Evolutionary conservation across 2,113 vertebrate genomes (phyloP).

Genomic region (Brachyhypopomus occidentalis): DNA sequence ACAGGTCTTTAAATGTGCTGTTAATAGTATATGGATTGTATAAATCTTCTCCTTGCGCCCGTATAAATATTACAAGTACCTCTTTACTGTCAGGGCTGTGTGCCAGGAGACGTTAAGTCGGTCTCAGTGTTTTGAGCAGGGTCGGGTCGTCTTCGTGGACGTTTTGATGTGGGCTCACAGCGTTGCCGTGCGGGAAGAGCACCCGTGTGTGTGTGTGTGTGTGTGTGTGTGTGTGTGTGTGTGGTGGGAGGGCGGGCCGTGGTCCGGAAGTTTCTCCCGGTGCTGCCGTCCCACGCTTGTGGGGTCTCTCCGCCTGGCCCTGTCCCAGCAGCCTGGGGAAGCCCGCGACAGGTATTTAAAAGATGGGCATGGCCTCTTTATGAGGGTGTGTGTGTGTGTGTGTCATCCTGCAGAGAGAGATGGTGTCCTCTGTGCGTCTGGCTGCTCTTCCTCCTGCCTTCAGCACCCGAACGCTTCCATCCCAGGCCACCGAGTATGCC

Average conservation of each 20-base stretch:
- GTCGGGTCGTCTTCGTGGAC: too few species aligned
- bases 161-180: too few species aligned
- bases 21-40: conserved; percentile 56
- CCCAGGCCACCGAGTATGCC: conserved; percentile 88
- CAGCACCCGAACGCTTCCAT: conserved; percentile 82
- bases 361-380: conserved; percentile 15
- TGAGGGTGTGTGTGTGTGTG: conserved; percentile 28
- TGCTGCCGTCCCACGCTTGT: too few species aligned
- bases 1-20: conserved; percentile 50
- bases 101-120: conserved; percentile 57
- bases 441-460: conserved; percentile 85
- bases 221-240: too few species aligned
- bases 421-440: conserved; percentile 81
- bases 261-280: too few species aligned
- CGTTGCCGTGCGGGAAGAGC: too few species aligned
- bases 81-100: conserved; percentile 47
- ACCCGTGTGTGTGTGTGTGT: too few species aligned
- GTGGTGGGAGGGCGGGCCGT: background rate
- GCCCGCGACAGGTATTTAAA: conserved; percentile 18
- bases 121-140: conserved; percentile 1
- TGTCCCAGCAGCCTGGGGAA: too few species aligned
- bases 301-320: conserved; percentile 8
- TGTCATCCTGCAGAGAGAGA: conserved; percentile 81
- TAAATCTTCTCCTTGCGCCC: conserved; percentile 54
- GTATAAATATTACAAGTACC: conserved; percentile 58